Percentiles rank a stretch among this genome's conserved stretches.
These are phyloP conservation scores for Andinoacara biseriatus DNA, from an alignment of 2,113 vertebrate species.

Conservation along the genomic window DNA sequence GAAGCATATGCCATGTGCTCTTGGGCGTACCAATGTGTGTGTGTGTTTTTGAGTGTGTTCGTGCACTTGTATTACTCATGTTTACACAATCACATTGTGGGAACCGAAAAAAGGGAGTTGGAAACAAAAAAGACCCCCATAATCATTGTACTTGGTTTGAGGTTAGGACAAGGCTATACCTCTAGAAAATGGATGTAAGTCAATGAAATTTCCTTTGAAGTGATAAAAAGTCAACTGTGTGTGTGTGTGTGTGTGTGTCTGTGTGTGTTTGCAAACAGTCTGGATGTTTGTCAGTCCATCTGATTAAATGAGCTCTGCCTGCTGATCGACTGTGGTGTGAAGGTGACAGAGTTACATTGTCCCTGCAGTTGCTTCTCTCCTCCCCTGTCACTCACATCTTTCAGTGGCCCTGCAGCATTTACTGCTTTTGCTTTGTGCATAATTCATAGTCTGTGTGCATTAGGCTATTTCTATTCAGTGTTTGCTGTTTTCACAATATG, in stretches of 20 bases:
- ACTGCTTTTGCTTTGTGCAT: not conserved
- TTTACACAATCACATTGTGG: not conserved
- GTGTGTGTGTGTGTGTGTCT: slow-evolving; percentile 28
- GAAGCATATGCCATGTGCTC: slow-evolving; percentile 59
- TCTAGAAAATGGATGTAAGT: not conserved
- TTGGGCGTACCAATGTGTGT: not conserved
- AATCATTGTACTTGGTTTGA: not conserved
- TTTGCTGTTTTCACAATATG: not conserved
- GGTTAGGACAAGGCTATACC: not conserved
- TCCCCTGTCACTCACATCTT: slow-evolving; percentile 24
- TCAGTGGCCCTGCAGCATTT: not conserved
- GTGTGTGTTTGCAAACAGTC: slow-evolving; percentile 29
- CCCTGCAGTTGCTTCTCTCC: slow-evolving; percentile 31
- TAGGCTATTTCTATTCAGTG: not conserved
- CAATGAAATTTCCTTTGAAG: not conserved
- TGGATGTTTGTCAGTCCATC: slow-evolving; percentile 65
- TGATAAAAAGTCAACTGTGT: not conserved
- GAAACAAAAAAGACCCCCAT: not conserved
- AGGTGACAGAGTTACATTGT: slow-evolving; percentile 42
- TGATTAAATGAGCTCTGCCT: slow-evolving; percentile 52
- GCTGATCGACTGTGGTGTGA: slow-evolving; percentile 43
- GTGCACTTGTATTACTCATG: slow-evolving; percentile 12
- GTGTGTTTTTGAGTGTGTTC: slow-evolving; percentile 10
- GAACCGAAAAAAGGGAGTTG: not conserved
- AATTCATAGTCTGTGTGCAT: not conserved